Percentiles rank a stretch among this genome's conserved stretches.
These are phyloP conservation scores for Drosophila oshimai DNA, from an alignment of 1,140 invertebrate species.

Conservation along the genomic window DNA sequence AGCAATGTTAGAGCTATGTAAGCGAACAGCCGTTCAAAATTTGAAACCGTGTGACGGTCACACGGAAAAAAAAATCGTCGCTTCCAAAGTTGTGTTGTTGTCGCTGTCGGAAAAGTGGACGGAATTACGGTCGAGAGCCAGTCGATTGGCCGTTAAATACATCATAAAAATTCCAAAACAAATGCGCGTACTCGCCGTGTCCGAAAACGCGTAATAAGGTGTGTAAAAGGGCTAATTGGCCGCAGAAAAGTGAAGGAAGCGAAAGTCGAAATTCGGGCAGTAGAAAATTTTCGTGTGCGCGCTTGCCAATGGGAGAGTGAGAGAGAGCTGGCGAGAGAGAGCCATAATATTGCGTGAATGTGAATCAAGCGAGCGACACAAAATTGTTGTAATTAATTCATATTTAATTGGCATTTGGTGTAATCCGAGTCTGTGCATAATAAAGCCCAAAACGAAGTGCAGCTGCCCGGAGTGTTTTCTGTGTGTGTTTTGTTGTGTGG, in stretches of 20 bases:
- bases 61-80: not conserved
- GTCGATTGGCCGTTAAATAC: slow-evolving; percentile 9
- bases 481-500: slow-evolving; percentile 10
- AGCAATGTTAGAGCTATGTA: no score
- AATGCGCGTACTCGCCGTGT: slow-evolving; percentile 12
- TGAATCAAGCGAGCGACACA: slow-evolving; percentile 63
- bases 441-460: slow-evolving; percentile 47
- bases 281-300: slow-evolving; percentile 32
- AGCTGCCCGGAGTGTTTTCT: slow-evolving; percentile 7
- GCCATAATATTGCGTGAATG: slow-evolving; percentile 65
- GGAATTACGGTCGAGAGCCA: not conserved
- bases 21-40: no score
- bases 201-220: slow-evolving; percentile 13
- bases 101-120: slow-evolving; percentile 28
- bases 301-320: slow-evolving; percentile 2
- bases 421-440: slow-evolving; percentile 49
- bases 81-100: slow-evolving; percentile 14
- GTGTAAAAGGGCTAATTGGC: slow-evolving; percentile 11
- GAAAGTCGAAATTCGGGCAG: slow-evolving; percentile 10
- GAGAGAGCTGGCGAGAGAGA: slow-evolving; percentile 6
- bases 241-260: slow-evolving; percentile 1
- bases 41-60: no score
- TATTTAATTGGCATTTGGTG: slow-evolving; percentile 63
- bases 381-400: slow-evolving; percentile 75
- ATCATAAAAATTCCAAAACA: slow-evolving; percentile 26